A percentile compares a stretch with the other conserved stretches of the same genome.
These are phyloP conservation scores for Mesodorylaimus sp. DNA, from an alignment of 2,888 invertebrate genomes.

Conservation along the genomic window DNA sequence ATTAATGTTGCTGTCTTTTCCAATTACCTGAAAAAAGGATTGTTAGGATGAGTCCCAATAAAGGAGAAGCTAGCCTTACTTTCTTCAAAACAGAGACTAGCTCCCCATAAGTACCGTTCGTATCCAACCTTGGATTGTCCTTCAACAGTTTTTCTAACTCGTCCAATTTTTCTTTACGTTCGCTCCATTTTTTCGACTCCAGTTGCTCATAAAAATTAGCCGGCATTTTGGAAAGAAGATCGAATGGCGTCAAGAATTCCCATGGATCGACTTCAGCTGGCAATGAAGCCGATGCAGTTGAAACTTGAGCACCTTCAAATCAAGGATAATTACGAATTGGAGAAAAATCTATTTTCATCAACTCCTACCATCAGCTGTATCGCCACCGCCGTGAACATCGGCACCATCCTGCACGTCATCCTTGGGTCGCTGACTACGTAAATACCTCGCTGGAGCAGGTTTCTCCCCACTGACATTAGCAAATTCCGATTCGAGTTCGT, in stretches of 20 bases:
- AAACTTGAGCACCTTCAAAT: no score
- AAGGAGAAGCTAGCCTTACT: constrained; percentile 36
- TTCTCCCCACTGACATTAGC: constrained; percentile 38
- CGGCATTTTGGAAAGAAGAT: constrained; percentile 84
- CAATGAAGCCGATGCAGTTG: no score
- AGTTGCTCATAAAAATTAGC: constrained; percentile 85
- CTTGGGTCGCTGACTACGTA: no score
- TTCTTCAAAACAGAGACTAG: constrained; percentile 67
- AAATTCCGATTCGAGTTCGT: constrained; percentile 73
- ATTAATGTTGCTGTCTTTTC: constrained; percentile 85
- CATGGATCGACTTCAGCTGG: constrained; percentile 70
- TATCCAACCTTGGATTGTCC: constrained; percentile 56
- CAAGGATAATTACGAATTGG: no score
- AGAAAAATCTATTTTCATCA: no score
- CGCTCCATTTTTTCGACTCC: constrained; percentile 93
- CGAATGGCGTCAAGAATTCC: constrained; percentile 73
- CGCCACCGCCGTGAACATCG: no score
- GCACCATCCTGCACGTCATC: no score
- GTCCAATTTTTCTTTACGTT: constrained; percentile 77
- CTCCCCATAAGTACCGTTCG: constrained; percentile 72
- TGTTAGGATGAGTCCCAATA: not conserved
- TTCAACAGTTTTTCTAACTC: constrained; percentile 55
- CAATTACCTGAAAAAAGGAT: constrained; percentile 48
- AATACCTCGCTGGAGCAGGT: constrained; percentile 6
- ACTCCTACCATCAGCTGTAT: no score